Percentiles rank a stretch among this genome's conserved stretches.
Conservation (phyloP, 2,113 vertebrate species). For the Macquaria ambigua region DNA sequence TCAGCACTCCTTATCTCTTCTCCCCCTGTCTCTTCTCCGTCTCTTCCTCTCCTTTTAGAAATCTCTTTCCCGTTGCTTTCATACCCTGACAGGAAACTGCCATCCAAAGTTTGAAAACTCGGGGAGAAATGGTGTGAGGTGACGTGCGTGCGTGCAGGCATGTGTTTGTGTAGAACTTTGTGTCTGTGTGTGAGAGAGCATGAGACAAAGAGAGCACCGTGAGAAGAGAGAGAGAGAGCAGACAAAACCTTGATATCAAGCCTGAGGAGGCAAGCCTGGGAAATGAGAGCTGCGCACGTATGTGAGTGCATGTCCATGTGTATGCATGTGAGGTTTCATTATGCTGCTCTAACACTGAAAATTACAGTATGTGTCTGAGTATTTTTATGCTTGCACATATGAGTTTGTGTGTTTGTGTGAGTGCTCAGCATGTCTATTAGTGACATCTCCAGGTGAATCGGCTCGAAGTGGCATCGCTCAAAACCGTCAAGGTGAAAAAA, state of each 20-base stretch:
- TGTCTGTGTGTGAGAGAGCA: conserved; percentile 3
- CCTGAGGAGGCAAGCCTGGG: conserved; percentile 38
- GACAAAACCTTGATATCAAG: conserved; percentile 46
- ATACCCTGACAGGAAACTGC: conserved; percentile 69
- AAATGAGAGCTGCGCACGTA: conserved; percentile 23
- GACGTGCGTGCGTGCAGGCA: conserved; percentile 5
- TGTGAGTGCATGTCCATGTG: conserved; percentile 16
- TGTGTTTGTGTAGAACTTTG: conserved; percentile 9
- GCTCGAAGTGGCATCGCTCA: too few relatives aligned
- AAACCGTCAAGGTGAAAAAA: too few relatives aligned
- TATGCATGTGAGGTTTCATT: conserved; percentile 13
- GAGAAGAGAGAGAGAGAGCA: conserved; percentile 19
- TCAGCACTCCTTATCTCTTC: conserved; percentile 66
- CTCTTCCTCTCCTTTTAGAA: conserved; percentile 61
- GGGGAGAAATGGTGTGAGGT: conserved; percentile 41
- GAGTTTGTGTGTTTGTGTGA: background rate
- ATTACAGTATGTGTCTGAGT: background rate
- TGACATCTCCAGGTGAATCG: background rate
- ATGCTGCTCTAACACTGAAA: background rate
- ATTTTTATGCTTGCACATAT: background rate
- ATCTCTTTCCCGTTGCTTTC: conserved; percentile 57
- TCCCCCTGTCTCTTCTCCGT: conserved; percentile 39
- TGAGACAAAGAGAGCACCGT: conserved; percentile 15
- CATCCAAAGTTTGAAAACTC: conserved; percentile 74
- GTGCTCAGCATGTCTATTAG: background rate